Evolutionary conservation across 1,140 invertebrate species (phyloP), one percentile per base, ranked within the genome.

Genomic region (Zaprionus tsacasi): DNA sequence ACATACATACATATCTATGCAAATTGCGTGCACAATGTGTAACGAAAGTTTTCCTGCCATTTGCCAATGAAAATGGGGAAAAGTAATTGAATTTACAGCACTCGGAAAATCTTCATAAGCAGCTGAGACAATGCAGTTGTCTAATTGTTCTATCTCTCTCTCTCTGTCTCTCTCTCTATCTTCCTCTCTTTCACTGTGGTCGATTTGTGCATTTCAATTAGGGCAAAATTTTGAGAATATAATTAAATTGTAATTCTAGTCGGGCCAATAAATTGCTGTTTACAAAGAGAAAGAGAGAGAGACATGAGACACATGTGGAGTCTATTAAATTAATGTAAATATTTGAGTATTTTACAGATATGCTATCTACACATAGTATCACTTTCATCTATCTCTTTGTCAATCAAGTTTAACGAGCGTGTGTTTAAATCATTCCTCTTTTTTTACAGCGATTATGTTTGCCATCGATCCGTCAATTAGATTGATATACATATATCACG

Each of bases 151-250:
- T 15, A 5, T 15, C 40, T 15, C n/a, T 15, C 5, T 40, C 38
- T 40, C 5, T 40, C 6, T n/a, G 15, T 43, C 40, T 43, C 40
- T 8, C n/a, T 43, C 6, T 43, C n/a, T 43, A 1, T 43, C 6
- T 15, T 7, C n/a, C 13, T 43, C 40, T 7, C 1, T 15, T 15
- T 17, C 10, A 6, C 1, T 50, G 45, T 43, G 36, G 73, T 52
- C 50, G 30, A 6, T 8, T 15, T 55, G 52, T 77, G 74, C 77
- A 74, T 79, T 74, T 38, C 45, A 79, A 74, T 79, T 59, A 52
- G 55, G 17, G 38, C 52, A 33, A 43, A 52, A 57, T 30, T 57
- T 25, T 59, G 27, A 12, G 8, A 33, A 36, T 61, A 64, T 54
- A 68, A 55, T 73, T 56, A 36, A 68, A 56, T n/a, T 55, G 36